Evolutionary conservation across 30 jellyfish, hydroid and myxozoan genomes (phyloP), one percentile per base, ranked within the genome.

Genomic region (Chrysaora quinquecirrha): DNA sequence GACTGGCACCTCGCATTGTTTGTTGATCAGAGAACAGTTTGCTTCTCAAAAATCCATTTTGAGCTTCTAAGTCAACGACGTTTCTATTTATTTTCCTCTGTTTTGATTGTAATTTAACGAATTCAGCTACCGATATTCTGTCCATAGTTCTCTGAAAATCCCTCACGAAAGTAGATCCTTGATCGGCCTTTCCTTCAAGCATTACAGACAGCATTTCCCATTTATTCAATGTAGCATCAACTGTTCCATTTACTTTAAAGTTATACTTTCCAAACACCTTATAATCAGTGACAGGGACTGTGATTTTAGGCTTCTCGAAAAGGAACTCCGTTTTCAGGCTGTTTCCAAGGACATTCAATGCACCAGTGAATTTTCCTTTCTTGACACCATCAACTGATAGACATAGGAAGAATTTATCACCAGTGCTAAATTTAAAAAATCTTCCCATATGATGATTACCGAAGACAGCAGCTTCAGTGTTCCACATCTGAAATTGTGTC

Each of bases 401-500:
- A 52, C 97, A 93, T 46, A 93, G 30, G 49, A 32, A 77, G 30
- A 87, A 61, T 27, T 69, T 60, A 48, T 77, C 88, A 33, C 79
- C 90, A 16, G 47, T 10, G 0, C 58, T 24, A 75, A 93, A 93
- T 21, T 79, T 34, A 34, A 93, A 93, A 34, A 93, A 82, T 22
- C 35, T 70, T 11, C 98, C 98, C 0, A 34, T 24, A 6, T 43
- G 58, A 34, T 82, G 85, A 14, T 60, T 49, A 0, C 35, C 20
- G 9, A 34, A 32, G 43, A 93, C 61, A 0, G n/a, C 38, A n/a
- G 78, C 96, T n/a, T 54, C 68, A 1, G 96, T 87, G 82, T 87
- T 87, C 98, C 98, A 93, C 84, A 87, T 82, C 25, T 87, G 96
- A 80, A 75, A 93, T 0, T 96, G 95, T 2, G 80, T 64, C 60